phyloP scores from a whole-genome alignment of 1,140 invertebrate genomes.

The Proales similis region DNA sequence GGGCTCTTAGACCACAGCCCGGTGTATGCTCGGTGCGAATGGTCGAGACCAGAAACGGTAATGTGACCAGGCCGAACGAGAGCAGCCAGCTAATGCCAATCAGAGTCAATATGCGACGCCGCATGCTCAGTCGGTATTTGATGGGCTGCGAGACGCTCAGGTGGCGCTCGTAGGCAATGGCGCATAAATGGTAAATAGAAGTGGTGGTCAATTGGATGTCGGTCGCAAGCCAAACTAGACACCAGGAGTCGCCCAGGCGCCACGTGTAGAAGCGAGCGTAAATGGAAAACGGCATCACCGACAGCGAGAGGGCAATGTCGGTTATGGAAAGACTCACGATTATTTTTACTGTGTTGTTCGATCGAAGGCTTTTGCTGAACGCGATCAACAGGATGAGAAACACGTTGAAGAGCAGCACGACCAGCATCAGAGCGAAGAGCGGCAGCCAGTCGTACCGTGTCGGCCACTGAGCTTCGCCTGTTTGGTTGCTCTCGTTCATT shows the following conservation, averaged over 20 bases:
- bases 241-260: constrained; percentile 8
- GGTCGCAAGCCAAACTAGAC: constrained; percentile 10
- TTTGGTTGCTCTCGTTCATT: too few relatives aligned
- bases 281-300: constrained; percentile 18
- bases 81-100: constrained; percentile 8
- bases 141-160: constrained; percentile 20
- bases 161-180: constrained; percentile 33
- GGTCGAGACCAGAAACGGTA: constrained; percentile 3
- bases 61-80: not conserved
- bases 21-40: not conserved
- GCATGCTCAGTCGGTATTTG: constrained; percentile 15
- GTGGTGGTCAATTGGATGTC: constrained; percentile 30
- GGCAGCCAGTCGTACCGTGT: too few relatives aligned
- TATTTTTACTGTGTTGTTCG: constrained; percentile 32
- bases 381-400: constrained; percentile 17
- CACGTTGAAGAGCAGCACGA: too few relatives aligned
- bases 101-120: constrained; percentile 6
- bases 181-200: constrained; percentile 23
- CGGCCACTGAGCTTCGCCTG: too few relatives aligned
- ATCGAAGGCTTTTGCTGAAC: constrained; percentile 1
- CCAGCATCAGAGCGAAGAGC: too few relatives aligned
- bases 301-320: constrained; percentile 11
- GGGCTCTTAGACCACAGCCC: constrained; percentile 3
- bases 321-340: constrained; percentile 31
- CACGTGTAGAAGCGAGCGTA: constrained; percentile 7